A percentile compares a stretch with the other conserved stretches of the same genome.
Evolutionary conservation across 2,113 vertebrate genomes (phyloP).

Genomic region (Daboia siamensis): DNA sequence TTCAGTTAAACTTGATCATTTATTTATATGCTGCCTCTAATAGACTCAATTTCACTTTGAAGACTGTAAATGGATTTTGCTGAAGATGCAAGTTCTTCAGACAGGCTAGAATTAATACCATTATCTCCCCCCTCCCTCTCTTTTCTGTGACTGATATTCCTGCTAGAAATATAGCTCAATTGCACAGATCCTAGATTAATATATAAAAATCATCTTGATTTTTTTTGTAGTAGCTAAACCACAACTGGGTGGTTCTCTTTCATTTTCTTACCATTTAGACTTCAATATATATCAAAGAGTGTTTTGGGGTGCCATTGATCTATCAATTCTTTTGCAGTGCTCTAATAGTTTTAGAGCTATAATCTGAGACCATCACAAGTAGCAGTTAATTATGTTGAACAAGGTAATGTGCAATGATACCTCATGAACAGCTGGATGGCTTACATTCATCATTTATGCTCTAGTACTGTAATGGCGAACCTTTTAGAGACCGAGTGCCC

Average conservation of each 20-base stretch:
- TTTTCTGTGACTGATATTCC: slow-evolving; percentile 33
- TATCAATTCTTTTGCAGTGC: neutral
- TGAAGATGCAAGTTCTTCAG: slow-evolving; percentile 57
- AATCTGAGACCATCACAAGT: too few relatives aligned
- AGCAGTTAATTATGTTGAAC: neutral
- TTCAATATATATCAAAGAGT: neutral
- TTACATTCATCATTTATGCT: neutral
- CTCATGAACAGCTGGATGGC: neutral
- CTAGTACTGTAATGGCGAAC: neutral
- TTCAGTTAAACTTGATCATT: slow-evolving; percentile 48
- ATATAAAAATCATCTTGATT: slow-evolving; percentile 7
- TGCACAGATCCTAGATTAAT: neutral
- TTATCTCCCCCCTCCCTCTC: neutral
- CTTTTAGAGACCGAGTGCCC: too few relatives aligned
- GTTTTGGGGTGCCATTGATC: neutral
- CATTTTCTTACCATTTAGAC: neutral
- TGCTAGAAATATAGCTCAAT: slow-evolving; percentile 19
- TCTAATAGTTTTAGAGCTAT: neutral
- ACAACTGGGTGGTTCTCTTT: neutral
- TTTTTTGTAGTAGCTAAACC: neutral
- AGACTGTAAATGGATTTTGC: slow-evolving; percentile 52
- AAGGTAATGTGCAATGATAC: neutral
- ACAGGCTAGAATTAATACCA: slow-evolving; percentile 8
- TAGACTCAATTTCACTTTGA: slow-evolving; percentile 49
- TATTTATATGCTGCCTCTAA: slow-evolving; percentile 51